phyloP scores from a whole-genome alignment of 2,113 vertebrate genomes.

The Ia io region DNA sequence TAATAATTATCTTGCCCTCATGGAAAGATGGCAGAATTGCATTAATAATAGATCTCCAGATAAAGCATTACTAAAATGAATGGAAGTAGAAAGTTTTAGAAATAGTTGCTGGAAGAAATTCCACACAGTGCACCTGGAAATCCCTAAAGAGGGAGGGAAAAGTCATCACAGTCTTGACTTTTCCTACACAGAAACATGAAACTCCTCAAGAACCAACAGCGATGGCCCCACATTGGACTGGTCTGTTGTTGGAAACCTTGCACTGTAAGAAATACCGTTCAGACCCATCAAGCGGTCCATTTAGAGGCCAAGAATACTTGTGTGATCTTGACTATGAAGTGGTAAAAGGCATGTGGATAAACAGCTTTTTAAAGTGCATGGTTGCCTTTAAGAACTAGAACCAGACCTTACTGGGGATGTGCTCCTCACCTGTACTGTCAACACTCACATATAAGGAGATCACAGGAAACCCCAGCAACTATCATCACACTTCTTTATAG shows the following conservation, averaged over 20 bases:
- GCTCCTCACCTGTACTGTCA: neutral
- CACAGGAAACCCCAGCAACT: neutral
- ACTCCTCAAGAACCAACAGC: neutral
- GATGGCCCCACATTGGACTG: neutral
- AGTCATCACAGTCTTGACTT: neutral
- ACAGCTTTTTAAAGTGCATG: neutral
- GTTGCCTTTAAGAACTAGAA: neutral
- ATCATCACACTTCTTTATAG: neutral
- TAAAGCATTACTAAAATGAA: neutral
- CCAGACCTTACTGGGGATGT: neutral
- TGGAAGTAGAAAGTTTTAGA: slow-evolving; percentile 26
- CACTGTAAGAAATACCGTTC: neutral
- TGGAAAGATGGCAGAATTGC: neutral
- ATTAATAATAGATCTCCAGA: neutral
- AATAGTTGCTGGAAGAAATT: neutral
- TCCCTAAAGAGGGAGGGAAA: neutral
- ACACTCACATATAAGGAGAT: neutral
- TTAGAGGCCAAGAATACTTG: neutral
- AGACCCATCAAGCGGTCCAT: neutral
- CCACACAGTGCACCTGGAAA: neutral
- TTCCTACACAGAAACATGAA: neutral
- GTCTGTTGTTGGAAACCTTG: neutral
- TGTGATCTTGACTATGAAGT: neutral
- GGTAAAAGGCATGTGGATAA: neutral
- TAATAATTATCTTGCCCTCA: neutral